Base-by-base conservation (phyloP, 2,888 invertebrate genomes). In the Drosophila acutilabella region DNA sequence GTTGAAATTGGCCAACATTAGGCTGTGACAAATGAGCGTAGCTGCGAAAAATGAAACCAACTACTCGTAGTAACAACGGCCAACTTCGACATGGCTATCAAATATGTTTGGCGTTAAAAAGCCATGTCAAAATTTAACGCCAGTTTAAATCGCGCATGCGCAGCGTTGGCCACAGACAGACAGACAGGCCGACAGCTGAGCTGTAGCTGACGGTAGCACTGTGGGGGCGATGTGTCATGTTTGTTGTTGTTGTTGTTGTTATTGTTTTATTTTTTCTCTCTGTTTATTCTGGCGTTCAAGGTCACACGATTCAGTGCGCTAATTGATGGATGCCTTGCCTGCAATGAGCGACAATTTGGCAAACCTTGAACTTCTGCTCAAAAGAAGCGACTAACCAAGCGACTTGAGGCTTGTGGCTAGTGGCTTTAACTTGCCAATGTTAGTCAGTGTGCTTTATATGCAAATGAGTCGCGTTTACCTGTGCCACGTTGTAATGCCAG, bases 61-160 rank as follows among this genome's bases (percentile, higher is more conserved):
- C 58, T 52, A 59, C 54, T 61, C 57, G 41, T 50, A 13, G 8
- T 7, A 53, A 26, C 45, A 47, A 36, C 54, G 13, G 16, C 40
- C 50, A 38, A 44, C 62, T 57, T 62, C 64, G 57, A 41, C 33
- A 61, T 33, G 40, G 71, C 68, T 45, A 71, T 53, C 65, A 70
- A 60, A 64, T 61, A 70, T 74, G 69, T 67, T 85, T 80, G 74
- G 79, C 81, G 84, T 71, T 81, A 76, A 88, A 81, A 76, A 83
- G 75, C 75, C 88, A 77, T 89, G 84, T 85, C 74, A 81, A 79
- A 83, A 85, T 89, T 89, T 85, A 89, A 77, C 88, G 88, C 89
- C 71, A 79, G 73, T 60, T 64, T 79, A 69, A 40, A 47, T 70
- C 54, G 57, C 62, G 54, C 65, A 74, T 64, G 69, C 61, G 61